Evolutionary conservation across 1,140 invertebrate genomes (phyloP).

Genomic region (Solenopsis invicta): DNA sequence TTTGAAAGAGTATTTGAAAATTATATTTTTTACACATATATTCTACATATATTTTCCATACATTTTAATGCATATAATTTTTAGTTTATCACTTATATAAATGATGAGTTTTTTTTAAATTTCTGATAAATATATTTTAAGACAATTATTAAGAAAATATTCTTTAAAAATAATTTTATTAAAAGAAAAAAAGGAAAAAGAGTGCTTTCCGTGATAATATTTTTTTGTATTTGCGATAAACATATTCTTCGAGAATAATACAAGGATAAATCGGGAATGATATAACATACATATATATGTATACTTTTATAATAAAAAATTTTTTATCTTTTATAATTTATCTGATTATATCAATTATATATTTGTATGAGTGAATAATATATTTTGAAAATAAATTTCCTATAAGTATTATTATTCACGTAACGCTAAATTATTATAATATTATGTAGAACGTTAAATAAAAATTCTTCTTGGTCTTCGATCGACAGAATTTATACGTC

Average conservation of each 20-base stretch:
- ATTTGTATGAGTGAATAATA: background rate
- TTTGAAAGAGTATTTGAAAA: too few relatives aligned
- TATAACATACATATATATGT: background rate
- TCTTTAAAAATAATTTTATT: too few relatives aligned
- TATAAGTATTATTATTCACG: background rate
- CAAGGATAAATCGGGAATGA: background rate
- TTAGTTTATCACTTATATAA: too few relatives aligned
- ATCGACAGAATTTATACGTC: background rate
- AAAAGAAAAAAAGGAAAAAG: too few relatives aligned
- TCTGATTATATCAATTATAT: constrained; percentile 3
- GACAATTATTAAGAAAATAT: too few relatives aligned
- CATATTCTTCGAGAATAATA: background rate
- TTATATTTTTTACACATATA: too few relatives aligned
- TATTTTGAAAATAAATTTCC: background rate
- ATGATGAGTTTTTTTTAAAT: too few relatives aligned
- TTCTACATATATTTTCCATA: too few relatives aligned
- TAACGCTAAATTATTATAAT: background rate
- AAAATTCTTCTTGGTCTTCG: background rate
- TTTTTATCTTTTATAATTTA: background rate
- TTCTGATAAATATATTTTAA: too few relatives aligned
- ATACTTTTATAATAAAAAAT: background rate
- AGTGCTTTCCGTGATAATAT: too few relatives aligned
- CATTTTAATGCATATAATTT: too few relatives aligned
- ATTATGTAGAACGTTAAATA: background rate
- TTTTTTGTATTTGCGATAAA: too few relatives aligned